These are phyloP conservation scores for Plotosus lineatus DNA, from an alignment of 2,113 vertebrate species.

Conservation along the genomic window DNA sequence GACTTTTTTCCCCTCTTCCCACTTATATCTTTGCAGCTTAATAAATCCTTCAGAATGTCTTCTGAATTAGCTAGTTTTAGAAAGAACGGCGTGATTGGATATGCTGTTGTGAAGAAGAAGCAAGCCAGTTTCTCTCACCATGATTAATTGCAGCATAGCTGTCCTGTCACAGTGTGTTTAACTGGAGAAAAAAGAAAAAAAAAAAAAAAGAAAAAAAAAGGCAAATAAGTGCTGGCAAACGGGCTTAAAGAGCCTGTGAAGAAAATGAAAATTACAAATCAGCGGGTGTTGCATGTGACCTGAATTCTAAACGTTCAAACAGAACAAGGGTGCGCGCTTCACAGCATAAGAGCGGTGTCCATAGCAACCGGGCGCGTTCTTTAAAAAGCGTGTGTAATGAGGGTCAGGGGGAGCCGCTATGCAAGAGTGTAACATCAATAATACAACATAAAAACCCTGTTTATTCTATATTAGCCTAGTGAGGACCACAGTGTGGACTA, in stretches of 20 bases:
- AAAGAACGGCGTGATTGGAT: slow-evolving; percentile 66
- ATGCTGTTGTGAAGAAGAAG: slow-evolving; percentile 63
- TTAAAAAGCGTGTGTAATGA: slow-evolving; percentile 79
- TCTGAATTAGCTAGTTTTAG: slow-evolving; percentile 72
- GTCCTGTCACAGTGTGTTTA: slow-evolving; percentile 96
- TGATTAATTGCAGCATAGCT: slow-evolving; percentile 98
- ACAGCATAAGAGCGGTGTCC: slow-evolving; percentile 70
- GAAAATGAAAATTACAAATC: slow-evolving; percentile 99
- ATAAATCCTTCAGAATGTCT: slow-evolving; percentile 64
- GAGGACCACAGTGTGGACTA: slow-evolving; percentile 87
- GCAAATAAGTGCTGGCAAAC: slow-evolving; percentile 97
- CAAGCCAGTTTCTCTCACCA: slow-evolving; percentile 87
- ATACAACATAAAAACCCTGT: slow-evolving; percentile 76
- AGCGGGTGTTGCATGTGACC: slow-evolving; percentile 89
- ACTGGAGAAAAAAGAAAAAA: slow-evolving; percentile 97
- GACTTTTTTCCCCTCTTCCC: slow-evolving; percentile 39
- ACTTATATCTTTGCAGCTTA: slow-evolving; percentile 57
- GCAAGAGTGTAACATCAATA: slow-evolving; percentile 83
- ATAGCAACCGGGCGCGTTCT: slow-evolving; percentile 71
- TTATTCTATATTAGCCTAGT: slow-evolving; percentile 82
- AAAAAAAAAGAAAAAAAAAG: slow-evolving; percentile 96
- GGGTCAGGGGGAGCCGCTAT: slow-evolving; percentile 78
- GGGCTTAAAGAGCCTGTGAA: slow-evolving; percentile 99
- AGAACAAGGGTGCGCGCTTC: slow-evolving; percentile 55
- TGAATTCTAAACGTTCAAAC: slow-evolving; percentile 82